Base-by-base conservation (phyloP, 2,888 invertebrate genomes). In the Tromatobia lineatoria region DNA sequence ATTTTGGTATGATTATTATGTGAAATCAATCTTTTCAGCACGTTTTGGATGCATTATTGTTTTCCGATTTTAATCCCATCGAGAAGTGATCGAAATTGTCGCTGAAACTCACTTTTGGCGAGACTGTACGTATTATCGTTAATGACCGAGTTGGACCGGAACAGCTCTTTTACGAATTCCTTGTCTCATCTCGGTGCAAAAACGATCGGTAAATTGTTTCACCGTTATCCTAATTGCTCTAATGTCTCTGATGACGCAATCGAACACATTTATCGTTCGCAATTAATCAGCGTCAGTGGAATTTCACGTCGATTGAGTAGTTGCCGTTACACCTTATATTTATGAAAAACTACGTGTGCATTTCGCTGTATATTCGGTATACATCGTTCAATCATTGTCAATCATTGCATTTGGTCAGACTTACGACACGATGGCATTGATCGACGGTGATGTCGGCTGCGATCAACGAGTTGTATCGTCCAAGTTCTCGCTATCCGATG, bases 401-500 rank as follows among this genome's bases (percentile, higher is more conserved):
- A 38, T 23, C 54, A 59, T 54, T 42, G 25, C 6, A 23, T 59
- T 34, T 54, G 34, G 57, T 20, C 74, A 91, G 91, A 61, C 70
- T 52, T 87, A 89, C 70, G 89, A 91, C 25, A 74, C 88, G 1
- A 59, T 87, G 45, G 89, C 86, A 8, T 71, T 91, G 64, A 83
- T 89, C 18, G 85, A 87, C 25, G 89, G 88, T 8, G 91, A 89
- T 34, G 85, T 87, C 25, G 89, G 88, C 13, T 86, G 86, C 66
- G 83, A 86, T 47, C 74, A 82, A 18, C 64, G 42, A 18, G 85
- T 83, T 13, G 83, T 79, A 18, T 69, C 82, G 50, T 77, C 85
- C 38, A 87, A 86, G 67, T 87, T 88, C 77, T 71, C 85, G 4
- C 85, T 90, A 20, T 86, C 91, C n/a, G 70, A 88, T n/a, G 88